Percentiles rank a stretch among this genome's conserved stretches.
Conservation (phyloP, 2,797 vertebrate species). For the Lagodon rhomboides region DNA sequence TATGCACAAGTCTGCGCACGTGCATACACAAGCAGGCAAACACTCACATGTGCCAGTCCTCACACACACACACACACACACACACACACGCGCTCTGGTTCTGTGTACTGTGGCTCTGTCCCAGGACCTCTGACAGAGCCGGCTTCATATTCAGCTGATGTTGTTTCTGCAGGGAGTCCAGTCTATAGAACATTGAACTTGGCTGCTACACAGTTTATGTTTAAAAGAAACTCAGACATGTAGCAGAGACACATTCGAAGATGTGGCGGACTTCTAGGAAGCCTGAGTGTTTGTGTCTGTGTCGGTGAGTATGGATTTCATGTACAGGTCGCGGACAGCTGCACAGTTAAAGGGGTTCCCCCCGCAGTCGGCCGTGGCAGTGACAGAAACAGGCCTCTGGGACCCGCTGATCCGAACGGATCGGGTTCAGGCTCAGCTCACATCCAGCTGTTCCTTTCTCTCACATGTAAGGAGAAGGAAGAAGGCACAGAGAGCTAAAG, state of each 20-base stretch:
- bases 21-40: slow-evolving; percentile 55
- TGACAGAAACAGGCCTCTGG: slow-evolving; percentile 70
- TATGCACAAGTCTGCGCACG: slow-evolving; percentile 40
- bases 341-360: slow-evolving; percentile 64
- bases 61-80: slow-evolving; percentile 27
- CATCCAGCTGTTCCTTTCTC: slow-evolving; percentile 84
- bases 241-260: slow-evolving; percentile 16
- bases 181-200: slow-evolving; percentile 34
- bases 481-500: slow-evolving; percentile 25
- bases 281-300: slow-evolving; percentile 7
- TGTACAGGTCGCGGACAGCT: slow-evolving; percentile 74
- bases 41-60: slow-evolving; percentile 51
- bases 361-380: slow-evolving; percentile 35
- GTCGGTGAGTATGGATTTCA: slow-evolving; percentile 36
- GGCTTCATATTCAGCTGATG: slow-evolving; percentile 66
- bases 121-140: slow-evolving; percentile 64
- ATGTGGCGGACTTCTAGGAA: slow-evolving; percentile 35
- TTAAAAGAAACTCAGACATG: slow-evolving; percentile 31
- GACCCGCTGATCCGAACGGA: slow-evolving; percentile 72
- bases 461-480: slow-evolving; percentile 58
- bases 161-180: slow-evolving; percentile 40
- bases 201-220: slow-evolving; percentile 36
- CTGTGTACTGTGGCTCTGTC: slow-evolving; percentile 61
- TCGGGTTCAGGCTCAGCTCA: slow-evolving; percentile 73
- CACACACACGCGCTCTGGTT: slow-evolving; percentile 36